Base-by-base conservation (phyloP, 2,888 invertebrate genomes). In the Tenthredo amoena region DNA sequence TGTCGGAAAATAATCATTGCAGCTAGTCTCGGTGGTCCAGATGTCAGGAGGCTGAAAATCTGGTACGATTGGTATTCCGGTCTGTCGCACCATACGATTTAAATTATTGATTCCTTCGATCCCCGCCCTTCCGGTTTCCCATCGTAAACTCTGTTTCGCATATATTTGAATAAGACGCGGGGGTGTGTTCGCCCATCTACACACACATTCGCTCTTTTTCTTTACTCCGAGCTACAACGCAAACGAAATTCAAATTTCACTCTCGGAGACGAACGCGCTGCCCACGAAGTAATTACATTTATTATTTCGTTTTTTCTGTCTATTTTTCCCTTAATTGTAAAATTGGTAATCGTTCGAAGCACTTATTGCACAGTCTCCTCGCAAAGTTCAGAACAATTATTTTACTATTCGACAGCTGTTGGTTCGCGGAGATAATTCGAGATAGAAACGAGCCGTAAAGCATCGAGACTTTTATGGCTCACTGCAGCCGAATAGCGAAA, bases 61-160 rank as follows among this genome's bases (percentile, higher is more conserved):
- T 21, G 15, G 0, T 40, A n/a, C 9, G 50, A 81, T 81, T 81
- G 62, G 81, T 81, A 81, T 81, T 81, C 81, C 15, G 62, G 15
- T 12, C 62, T 62, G 55, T 81, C 81, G 81, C 12, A 34, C 12
- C 7, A 21, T 81, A 81, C 81, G 58, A 62, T 62, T 58, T 81
- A 40, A 81, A 81, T 81, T 81, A 81, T 81, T 58, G 62, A 81
- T 81, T 62, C 62, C 26, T 62, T 62, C 77, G 77, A 50, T 55
- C 77, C 55, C 55, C 43, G 50, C 18, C 50, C 34, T 18, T 47
- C 55, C 77, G 34, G 50, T 26, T 62, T 58, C n/a, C 62, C n/a
- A 26, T 55, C 79, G 55, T 55, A 6, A 21, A 79, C n/a, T 58
- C 26, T 79, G 79, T 79, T 79, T 58, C 40, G 37, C 58, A 58